A percentile compares a stretch with the other conserved stretches of the same genome.
These are phyloP conservation scores for Calliopsis andreniformis DNA, from an alignment of 1,140 invertebrate genomes.

Conservation along the genomic window DNA sequence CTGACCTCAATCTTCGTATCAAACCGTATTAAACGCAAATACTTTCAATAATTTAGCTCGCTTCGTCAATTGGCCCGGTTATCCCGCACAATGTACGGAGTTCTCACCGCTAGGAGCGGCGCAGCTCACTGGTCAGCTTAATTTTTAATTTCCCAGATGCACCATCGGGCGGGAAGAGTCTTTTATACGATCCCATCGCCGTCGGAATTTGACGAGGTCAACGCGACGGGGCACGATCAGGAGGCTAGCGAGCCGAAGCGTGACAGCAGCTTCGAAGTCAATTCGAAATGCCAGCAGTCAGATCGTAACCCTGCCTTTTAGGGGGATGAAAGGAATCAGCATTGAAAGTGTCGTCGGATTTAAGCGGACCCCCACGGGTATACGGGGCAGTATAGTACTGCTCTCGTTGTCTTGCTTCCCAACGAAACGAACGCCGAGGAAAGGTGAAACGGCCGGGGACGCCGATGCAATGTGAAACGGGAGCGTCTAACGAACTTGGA, in stretches of 20 bases:
- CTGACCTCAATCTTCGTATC: no score
- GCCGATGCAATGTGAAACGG: constrained; percentile 43
- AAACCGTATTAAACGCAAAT: no score
- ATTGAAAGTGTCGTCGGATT: constrained; percentile 58
- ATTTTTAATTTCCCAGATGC: not conserved
- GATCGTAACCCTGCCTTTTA: constrained; percentile 58
- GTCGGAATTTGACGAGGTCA: constrained; percentile 36
- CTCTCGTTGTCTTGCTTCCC: constrained; percentile 8
- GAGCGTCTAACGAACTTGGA: constrained; percentile 60
- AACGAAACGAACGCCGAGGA: constrained; percentile 1
- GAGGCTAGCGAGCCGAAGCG: not conserved
- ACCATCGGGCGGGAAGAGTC: not conserved
- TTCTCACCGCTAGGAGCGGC: no score
- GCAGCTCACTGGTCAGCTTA: no score
- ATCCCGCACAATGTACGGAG: no score
- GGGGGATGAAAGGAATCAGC: constrained; percentile 59
- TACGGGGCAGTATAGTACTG: constrained; percentile 21
- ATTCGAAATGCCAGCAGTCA: constrained; percentile 43
- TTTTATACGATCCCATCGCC: not conserved
- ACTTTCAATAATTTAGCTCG: no score
- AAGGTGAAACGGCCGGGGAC: constrained; percentile 34
- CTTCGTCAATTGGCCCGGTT: not conserved
- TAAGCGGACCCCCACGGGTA: constrained; percentile 34
- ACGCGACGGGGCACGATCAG: constrained; percentile 43
- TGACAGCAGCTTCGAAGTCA: constrained; percentile 31